Conservation (phyloP, 2,113 vertebrate species). For the Recurvirostra avosetta region DNA sequence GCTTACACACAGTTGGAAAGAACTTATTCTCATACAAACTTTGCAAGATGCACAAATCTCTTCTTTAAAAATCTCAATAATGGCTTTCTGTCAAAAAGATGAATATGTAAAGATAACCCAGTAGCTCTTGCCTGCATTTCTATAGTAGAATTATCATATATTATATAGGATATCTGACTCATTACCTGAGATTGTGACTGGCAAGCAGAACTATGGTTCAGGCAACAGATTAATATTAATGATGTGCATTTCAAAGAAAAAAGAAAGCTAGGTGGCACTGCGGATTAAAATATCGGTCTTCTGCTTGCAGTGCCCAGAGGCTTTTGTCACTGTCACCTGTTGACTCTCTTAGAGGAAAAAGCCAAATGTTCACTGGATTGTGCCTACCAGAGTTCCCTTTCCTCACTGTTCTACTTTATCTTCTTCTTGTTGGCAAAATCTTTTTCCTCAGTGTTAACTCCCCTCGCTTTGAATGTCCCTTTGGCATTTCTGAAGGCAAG, state of each 20-base stretch:
- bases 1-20: background rate
- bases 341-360: background rate
- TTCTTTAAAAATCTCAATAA: background rate
- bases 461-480: background rate
- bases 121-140: constrained; percentile 15
- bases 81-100: constrained; percentile 19
- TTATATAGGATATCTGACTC: background rate
- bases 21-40: background rate
- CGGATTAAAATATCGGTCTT: background rate
- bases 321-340: background rate
- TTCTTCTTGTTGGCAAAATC: background rate
- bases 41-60: background rate
- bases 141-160: background rate
- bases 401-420: background rate
- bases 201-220: background rate
- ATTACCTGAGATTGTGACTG: background rate
- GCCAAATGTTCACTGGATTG: background rate
- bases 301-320: background rate
- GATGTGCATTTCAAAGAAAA: background rate
- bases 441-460: background rate
- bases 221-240: background rate
- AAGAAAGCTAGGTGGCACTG: constrained; percentile 55
- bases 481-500: background rate
- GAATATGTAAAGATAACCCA: background rate
- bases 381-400: background rate